Conservation (phyloP, 2,888 invertebrate genomes). For the Apamea sordens region DNA sequence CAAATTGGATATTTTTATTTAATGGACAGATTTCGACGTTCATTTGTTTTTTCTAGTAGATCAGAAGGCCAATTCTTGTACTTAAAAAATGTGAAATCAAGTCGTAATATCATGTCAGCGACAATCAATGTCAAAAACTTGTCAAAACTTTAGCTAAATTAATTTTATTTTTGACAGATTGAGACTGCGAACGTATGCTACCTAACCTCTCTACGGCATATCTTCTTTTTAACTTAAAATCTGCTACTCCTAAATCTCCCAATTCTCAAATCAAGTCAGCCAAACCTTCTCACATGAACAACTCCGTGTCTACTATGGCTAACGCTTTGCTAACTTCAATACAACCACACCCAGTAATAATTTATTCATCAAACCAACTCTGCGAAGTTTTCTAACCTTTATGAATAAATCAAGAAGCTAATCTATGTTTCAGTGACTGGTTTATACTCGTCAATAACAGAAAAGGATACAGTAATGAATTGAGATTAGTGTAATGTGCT, state of each 20-base stretch:
- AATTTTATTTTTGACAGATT: too few species aligned
- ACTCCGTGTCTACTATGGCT: constrained; percentile 11
- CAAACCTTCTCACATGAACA: not conserved
- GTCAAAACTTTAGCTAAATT: too few species aligned
- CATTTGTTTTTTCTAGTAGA: not conserved
- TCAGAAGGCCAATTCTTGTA: too few species aligned
- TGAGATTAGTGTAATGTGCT: constrained; percentile 3
- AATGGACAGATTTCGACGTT: not conserved
- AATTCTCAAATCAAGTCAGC: not conserved
- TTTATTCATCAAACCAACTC: constrained; percentile 45
- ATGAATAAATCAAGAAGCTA: constrained; percentile 50
- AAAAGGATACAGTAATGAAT: constrained; percentile 14
- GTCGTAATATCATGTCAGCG: too few species aligned
- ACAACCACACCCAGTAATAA: constrained; percentile 33
- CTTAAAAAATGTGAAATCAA: too few species aligned
- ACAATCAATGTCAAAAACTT: too few species aligned
- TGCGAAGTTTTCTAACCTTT: constrained; percentile 57
- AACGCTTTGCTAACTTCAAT: constrained; percentile 23
- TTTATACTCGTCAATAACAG: constrained; percentile 34
- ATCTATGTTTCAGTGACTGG: constrained; percentile 30
- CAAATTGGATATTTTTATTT: not conserved
- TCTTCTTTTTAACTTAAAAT: not conserved
- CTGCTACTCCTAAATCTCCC: not conserved
- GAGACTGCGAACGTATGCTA: too few species aligned
- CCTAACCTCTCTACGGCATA: not conserved